Evolutionary conservation across 2,113 vertebrate genomes (phyloP).

Genomic region (Pangasianodon gigas): DNA sequence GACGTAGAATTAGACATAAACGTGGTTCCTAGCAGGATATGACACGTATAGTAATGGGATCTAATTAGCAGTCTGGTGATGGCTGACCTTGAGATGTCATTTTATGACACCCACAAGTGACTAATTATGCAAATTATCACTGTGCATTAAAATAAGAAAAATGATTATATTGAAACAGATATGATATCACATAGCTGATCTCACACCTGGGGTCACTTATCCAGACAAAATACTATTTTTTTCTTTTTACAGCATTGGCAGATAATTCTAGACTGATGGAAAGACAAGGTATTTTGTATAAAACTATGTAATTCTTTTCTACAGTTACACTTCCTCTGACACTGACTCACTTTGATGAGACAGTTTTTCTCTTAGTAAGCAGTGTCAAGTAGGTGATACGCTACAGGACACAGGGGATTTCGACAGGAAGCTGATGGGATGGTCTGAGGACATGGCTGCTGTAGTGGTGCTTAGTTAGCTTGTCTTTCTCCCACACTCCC

Average conservation of each 20-base stretch:
- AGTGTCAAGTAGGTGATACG: constrained; percentile 24
- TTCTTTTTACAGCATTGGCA: neutral
- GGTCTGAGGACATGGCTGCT: constrained; percentile 19
- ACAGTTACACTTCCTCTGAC: constrained; percentile 24
- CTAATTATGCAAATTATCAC: constrained; percentile 26
- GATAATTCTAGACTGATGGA: neutral
- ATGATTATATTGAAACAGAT: constrained; percentile 3
- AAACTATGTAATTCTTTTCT: constrained; percentile 7
- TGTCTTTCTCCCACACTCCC: constrained; percentile 23
- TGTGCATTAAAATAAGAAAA: constrained; percentile 3
- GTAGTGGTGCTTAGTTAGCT: constrained; percentile 26
- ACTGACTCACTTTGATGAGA: constrained; percentile 28
- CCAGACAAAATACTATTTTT: neutral
- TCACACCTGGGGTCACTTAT: neutral
- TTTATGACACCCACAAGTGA: constrained; percentile 31
- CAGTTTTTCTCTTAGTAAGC: constrained; percentile 28
- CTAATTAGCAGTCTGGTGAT: constrained; percentile 21
- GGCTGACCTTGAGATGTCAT: constrained; percentile 22
- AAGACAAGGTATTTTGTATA: neutral
- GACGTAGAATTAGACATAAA: neutral
- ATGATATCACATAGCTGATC: neutral
- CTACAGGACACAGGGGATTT: constrained; percentile 25
- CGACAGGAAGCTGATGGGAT: constrained; percentile 45
- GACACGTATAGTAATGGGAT: constrained; percentile 9
- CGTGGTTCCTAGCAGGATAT: neutral